phyloP scores from a whole-genome alignment of 1,140 invertebrate genomes.

The Drosophila navojoa region DNA sequence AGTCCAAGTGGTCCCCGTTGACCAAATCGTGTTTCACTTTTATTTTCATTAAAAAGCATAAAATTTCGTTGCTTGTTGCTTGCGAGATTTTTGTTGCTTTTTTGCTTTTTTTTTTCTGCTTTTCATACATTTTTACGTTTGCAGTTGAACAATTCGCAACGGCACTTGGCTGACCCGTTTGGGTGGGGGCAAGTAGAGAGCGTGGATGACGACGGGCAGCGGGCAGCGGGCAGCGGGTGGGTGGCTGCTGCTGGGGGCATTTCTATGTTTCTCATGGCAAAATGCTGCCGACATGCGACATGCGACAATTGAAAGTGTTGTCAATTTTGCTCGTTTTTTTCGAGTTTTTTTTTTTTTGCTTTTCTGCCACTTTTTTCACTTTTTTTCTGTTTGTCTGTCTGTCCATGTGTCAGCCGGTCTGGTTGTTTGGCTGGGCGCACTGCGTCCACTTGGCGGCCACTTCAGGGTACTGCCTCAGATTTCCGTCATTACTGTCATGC shows the following conservation, averaged over 20 bases:
- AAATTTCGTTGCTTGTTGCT: constrained; percentile 14
- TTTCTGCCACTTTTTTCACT: constrained; percentile 27
- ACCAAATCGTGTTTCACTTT: constrained; percentile 49
- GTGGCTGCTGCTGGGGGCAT: not conserved
- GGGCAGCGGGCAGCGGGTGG: not conserved
- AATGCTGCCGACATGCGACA: constrained; percentile 35
- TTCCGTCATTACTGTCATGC: constrained; percentile 58
- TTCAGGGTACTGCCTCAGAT: constrained; percentile 38
- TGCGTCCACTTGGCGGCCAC: constrained; percentile 43
- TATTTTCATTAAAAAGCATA: constrained; percentile 43
- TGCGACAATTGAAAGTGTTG: constrained; percentile 57
- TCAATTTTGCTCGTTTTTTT: constrained; percentile 41
- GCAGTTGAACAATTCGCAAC: constrained; percentile 25
- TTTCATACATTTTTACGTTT: constrained; percentile 10
- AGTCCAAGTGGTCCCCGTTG: constrained; percentile 15
- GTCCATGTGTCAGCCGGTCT: not conserved
- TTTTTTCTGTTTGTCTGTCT: constrained; percentile 4
- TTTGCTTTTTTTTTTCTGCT: not conserved
- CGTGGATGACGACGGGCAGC: not conserved
- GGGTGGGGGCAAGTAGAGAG: not conserved
- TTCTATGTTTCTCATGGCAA: constrained; percentile 38
- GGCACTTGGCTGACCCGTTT: constrained; percentile 1
- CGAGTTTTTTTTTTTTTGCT: constrained; percentile 30
- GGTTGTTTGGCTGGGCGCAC: not conserved
- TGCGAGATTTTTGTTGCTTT: not conserved